Evolutionary conservation across 2,888 invertebrate species (phyloP), one percentile per base, ranked within the genome.

Genomic region (Pecten maximus): DNA sequence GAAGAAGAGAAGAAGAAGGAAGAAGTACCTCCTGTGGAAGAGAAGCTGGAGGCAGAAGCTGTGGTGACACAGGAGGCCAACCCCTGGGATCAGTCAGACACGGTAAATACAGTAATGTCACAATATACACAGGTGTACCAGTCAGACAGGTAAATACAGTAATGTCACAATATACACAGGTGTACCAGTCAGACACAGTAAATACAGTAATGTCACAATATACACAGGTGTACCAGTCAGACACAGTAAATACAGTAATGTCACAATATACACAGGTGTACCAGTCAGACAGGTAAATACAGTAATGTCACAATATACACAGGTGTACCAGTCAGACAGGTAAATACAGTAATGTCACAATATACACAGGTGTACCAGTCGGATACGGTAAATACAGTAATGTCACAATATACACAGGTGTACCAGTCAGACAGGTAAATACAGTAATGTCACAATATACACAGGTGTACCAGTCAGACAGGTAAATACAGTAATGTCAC

Each of bases 21-120:
- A 23, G 92, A 93, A 87, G 40, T 89, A 8, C 89, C 89, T 39
- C 89, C 88, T 19, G 88, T 89, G 12, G 91, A 91, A 60, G 54
- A 88, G 40, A 88, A 87, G 60, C 89, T 89, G 6, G 89, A 90
- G 19, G 91, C 90, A 6, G 88, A 54, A 44, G 91, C 93, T 28
- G 92, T 93, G 39, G 93, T 92, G 0, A 92, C 92, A 12, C 90
- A 91, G 28, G 94, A 94, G 87, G 94, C 94, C 15, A 92, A 93
- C 48, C 94, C 95, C 0, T 93, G 93, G 89, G 93, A 94, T 87
- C 93, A 91, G 40, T 91, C 92, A 88, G 93, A 93, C 88, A 93
- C 92, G 91, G 95, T 95, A 92, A 92, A 93, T 92, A 74, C n/a
- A n/a, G 44, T 48, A 40, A 44, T 44, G 44, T 12, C 12, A 44